A percentile compares a stretch with the other conserved stretches of the same genome.
Evolutionary conservation across 2,888 invertebrate species (phyloP).

Genomic region (Eilema depressum): DNA sequence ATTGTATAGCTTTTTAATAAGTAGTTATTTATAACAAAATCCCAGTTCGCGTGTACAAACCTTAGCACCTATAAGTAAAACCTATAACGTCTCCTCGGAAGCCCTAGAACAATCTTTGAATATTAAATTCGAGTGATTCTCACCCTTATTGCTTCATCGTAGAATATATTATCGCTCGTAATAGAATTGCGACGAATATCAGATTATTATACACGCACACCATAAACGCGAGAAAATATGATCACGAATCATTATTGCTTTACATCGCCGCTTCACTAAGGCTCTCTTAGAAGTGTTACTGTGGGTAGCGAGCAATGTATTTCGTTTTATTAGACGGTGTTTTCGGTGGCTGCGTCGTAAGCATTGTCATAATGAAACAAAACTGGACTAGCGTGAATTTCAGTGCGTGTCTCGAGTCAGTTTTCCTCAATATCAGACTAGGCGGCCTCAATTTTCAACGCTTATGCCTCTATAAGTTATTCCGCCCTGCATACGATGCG

Average conservation of each 20-base stretch:
- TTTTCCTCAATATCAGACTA: conserved; percentile 77
- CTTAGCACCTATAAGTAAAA: conserved; percentile 63
- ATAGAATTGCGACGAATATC: conserved; percentile 46
- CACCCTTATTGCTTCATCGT: conserved; percentile 54
- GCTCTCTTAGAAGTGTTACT: neutral
- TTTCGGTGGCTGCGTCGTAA: conserved; percentile 30
- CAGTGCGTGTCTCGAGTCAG: conserved; percentile 80
- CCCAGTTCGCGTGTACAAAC: conserved; percentile 46
- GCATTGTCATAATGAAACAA: conserved; percentile 47
- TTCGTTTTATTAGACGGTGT: neutral
- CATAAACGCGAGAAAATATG: conserved; percentile 43
- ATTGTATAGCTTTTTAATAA: conserved; percentile 1
- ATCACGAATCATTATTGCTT: conserved; percentile 16
- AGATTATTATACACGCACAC: conserved; percentile 62
- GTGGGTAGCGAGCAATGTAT: conserved; percentile 21
- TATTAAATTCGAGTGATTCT: conserved; percentile 53
- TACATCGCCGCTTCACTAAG: conserved; percentile 27
- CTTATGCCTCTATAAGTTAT: conserved; percentile 81
- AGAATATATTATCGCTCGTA: conserved; percentile 59
- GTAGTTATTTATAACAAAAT: conserved; percentile 15
- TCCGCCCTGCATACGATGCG: conserved; percentile 76
- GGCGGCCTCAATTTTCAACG: conserved; percentile 82
- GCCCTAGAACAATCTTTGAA: conserved; percentile 66
- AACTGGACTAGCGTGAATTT: conserved; percentile 79
- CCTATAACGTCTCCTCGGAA: conserved; percentile 68